A percentile compares a stretch with the other conserved stretches of the same genome.
phyloP scores from a whole-genome alignment of 1,140 invertebrate species.

The Drosophila parvula region DNA sequence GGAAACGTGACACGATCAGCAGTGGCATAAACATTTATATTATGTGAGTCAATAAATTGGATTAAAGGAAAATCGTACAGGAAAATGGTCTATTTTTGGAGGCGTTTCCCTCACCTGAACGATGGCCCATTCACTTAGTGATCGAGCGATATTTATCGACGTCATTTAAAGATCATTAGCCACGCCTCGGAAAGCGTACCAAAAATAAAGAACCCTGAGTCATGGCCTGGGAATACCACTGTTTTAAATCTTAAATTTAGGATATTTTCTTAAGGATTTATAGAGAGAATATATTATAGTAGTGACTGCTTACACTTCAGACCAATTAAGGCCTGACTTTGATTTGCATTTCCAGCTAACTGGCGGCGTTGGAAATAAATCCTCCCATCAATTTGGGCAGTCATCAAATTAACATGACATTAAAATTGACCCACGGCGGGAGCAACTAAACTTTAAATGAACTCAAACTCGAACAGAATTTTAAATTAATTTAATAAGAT shows the following conservation, averaged over 20 bases:
- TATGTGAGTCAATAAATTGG: slow-evolving; percentile 8
- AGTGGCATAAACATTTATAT: slow-evolving; percentile 44
- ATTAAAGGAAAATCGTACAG: slow-evolving; percentile 4
- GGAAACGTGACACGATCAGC: slow-evolving; percentile 64
- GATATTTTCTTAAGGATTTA: background rate
- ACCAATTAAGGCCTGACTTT: background rate
- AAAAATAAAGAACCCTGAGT: slow-evolving; percentile 28
- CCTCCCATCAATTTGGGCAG: slow-evolving; percentile 33
- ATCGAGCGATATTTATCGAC: slow-evolving; percentile 54
- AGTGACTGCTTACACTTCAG: too few species aligned
- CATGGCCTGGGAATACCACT: slow-evolving; percentile 8
- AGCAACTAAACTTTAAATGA: slow-evolving; percentile 74
- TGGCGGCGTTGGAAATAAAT: slow-evolving; percentile 2
- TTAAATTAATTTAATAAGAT: slow-evolving; percentile 82
- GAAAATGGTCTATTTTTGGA: slow-evolving; percentile 30
- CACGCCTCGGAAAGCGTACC: slow-evolving; percentile 38
- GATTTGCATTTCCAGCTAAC: slow-evolving; percentile 13
- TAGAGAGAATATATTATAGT: background rate
- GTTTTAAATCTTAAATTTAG: background rate
- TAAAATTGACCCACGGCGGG: slow-evolving; percentile 44
- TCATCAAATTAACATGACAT: slow-evolving; percentile 66
- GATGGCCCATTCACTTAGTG: slow-evolving; percentile 10
- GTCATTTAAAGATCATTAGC: slow-evolving; percentile 67
- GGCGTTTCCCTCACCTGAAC: background rate
- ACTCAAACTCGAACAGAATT: slow-evolving; percentile 77